Evolutionary conservation across 2,888 invertebrate genomes (phyloP).

Genomic region (Holacanthella duospinosa): DNA sequence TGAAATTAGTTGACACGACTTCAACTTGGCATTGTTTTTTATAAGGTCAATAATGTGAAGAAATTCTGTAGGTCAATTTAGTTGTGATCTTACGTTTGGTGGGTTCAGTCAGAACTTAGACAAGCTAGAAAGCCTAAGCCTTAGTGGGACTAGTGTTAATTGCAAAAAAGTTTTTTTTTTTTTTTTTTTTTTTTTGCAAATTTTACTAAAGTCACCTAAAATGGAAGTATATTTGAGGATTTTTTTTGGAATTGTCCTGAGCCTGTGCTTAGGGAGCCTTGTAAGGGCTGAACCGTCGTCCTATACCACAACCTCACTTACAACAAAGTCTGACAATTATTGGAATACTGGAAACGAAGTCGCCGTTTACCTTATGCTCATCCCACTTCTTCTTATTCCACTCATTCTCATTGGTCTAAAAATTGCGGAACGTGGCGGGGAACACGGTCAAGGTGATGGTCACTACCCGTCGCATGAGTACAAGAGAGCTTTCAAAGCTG

Average conservation of each 20-base stretch:
- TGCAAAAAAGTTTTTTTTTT: no score
- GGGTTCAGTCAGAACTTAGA: neutral
- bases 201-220: neutral
- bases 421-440: neutral
- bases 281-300: neutral
- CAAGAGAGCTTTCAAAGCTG: conserved; percentile 1
- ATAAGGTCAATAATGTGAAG: conserved; percentile 3
- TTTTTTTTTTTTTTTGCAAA: neutral
- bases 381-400: neutral
- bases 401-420: neutral
- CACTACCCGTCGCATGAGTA: neutral
- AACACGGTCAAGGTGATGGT: neutral
- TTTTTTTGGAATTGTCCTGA: neutral
- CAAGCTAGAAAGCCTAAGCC: neutral
- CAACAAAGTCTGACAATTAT: neutral
- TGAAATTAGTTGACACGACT: no score
- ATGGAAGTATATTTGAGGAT: neutral
- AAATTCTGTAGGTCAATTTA: neutral
- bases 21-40: neutral
- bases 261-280: neutral
- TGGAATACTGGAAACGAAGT: conserved; percentile 2
- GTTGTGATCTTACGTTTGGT: neutral
- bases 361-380: neutral
- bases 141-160: no score
- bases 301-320: neutral